These are phyloP conservation scores for Pachypeltis micranthus DNA, from an alignment of 1,140 invertebrate genomes.

Conservation along the genomic window DNA sequence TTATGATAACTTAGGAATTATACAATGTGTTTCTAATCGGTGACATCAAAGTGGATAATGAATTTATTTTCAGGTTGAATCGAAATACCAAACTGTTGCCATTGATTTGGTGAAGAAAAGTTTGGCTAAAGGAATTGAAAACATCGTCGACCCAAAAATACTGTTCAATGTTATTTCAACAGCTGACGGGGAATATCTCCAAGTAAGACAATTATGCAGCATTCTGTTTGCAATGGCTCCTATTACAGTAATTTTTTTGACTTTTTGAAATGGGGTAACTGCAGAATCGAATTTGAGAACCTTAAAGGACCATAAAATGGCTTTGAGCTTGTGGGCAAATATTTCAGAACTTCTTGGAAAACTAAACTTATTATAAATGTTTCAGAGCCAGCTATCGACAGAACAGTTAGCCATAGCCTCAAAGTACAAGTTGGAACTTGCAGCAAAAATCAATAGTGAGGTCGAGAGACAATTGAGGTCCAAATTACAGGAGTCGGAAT, in stretches of 20 bases:
- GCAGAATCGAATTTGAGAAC: no score
- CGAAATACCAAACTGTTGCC: slow-evolving; percentile 12
- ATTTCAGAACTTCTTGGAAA: no score
- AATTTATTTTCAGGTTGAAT: slow-evolving; percentile 13
- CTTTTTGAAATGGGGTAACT: no score
- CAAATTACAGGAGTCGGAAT: slow-evolving; percentile 29
- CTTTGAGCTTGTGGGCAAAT: no score
- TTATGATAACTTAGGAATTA: no score
- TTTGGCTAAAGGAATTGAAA: background rate
- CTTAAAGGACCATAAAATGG: no score
- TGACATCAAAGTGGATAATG: no score
- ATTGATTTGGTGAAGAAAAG: background rate
- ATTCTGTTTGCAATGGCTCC: no score
- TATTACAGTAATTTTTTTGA: no score
- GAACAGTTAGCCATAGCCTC: slow-evolving; percentile 34
- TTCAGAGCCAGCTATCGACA: slow-evolving; percentile 34
- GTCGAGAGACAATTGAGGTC: slow-evolving; percentile 28
- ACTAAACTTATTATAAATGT: no score
- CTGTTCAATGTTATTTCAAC: background rate
- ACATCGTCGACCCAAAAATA: slow-evolving; percentile 5
- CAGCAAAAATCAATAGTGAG: slow-evolving; percentile 31
- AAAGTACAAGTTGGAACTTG: slow-evolving; percentile 31
- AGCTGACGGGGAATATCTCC: background rate
- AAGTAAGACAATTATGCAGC: no score
- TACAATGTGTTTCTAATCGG: no score